These are phyloP conservation scores for Aythya fuligula DNA, from an alignment of 2,797 vertebrate genomes.

Conservation along the genomic window DNA sequence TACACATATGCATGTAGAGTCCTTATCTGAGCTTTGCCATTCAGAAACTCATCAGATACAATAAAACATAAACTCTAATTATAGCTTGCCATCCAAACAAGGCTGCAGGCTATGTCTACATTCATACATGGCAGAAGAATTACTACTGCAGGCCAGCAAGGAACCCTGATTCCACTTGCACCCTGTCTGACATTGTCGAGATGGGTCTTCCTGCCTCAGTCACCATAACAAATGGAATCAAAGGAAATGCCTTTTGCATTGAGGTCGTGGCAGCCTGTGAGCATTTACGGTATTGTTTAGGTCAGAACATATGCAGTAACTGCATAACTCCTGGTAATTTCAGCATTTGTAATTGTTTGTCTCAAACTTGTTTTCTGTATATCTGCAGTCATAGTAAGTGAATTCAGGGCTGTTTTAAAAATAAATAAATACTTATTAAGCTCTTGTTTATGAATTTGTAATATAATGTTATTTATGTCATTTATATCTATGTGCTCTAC, in stretches of 20 bases:
- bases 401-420: neutral
- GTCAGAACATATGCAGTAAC: neutral
- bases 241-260: neutral
- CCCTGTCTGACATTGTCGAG: neutral
- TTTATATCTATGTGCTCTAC: neutral
- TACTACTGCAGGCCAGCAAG: neutral
- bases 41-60: neutral
- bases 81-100: neutral
- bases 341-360: accelerated
- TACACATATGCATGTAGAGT: neutral
- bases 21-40: neutral
- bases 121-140: neutral
- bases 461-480: neutral
- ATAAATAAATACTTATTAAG: neutral
- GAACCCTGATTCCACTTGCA: neutral
- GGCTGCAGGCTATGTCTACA: neutral
- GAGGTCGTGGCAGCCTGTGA: neutral
- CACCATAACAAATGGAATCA: neutral
- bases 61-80: neutral
- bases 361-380: neutral
- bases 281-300: accelerated
- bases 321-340: accelerated
- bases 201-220: neutral
- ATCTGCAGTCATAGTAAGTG: neutral
- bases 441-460: neutral